These are phyloP conservation scores for Lepeophtheirus nordmannii DNA, from an alignment of 2,888 invertebrate species.

Conservation along the genomic window DNA sequence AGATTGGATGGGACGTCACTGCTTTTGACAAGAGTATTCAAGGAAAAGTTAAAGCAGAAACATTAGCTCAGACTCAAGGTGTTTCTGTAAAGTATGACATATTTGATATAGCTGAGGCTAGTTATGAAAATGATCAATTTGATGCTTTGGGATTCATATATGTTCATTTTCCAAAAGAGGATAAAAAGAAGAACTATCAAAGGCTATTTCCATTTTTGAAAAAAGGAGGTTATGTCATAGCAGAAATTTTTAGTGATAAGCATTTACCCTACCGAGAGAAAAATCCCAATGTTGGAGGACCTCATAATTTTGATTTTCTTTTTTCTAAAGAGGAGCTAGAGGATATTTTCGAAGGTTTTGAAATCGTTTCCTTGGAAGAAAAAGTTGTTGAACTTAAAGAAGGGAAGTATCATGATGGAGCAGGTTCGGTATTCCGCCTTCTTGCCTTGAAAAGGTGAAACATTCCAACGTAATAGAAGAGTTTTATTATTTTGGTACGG, in stretches of 20 bases:
- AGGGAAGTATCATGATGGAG: neutral
- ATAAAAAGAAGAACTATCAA: neutral
- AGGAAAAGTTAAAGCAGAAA: neutral
- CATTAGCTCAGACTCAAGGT: neutral
- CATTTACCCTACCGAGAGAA: neutral
- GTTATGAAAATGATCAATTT: neutral
- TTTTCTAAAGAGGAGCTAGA: neutral
- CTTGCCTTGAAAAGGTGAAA: neutral
- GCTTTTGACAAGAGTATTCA: neutral
- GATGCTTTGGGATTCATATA: neutral
- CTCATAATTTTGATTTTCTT: neutral
- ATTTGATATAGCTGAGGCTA: neutral
- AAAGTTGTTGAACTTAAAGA: neutral
- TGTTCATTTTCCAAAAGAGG: neutral
- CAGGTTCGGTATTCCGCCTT: neutral
- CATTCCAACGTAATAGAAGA: neutral
- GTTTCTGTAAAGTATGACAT: neutral
- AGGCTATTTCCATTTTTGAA: neutral
- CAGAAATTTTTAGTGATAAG: neutral
- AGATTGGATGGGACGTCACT: neutral
- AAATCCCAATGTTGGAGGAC: neutral
- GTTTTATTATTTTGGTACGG: neutral
- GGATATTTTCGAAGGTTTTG: neutral
- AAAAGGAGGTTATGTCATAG: neutral
- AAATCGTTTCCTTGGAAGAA: neutral